These are phyloP conservation scores for Morinoia aosen DNA, from an alignment of 2,888 invertebrate species.

Conservation along the genomic window DNA sequence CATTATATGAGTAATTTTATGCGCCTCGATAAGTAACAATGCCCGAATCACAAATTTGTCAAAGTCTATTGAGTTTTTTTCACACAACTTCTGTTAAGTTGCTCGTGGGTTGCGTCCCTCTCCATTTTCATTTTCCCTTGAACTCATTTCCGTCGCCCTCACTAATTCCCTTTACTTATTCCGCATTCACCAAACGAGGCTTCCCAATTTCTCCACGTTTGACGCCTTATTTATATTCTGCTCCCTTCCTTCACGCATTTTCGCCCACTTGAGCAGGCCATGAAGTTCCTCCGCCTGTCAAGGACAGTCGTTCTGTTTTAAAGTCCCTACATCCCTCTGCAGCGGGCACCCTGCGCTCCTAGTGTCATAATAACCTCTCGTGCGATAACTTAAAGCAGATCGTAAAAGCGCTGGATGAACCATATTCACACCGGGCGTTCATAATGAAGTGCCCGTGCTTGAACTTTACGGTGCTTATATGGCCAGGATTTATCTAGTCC, in stretches of 20 bases:
- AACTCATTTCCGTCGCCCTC: not conserved
- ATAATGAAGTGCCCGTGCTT: not conserved
- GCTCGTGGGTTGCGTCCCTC: too few relatives aligned
- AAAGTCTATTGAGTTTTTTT: too few relatives aligned
- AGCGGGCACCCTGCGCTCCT: not conserved
- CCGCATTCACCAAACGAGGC: not conserved
- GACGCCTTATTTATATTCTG: not conserved
- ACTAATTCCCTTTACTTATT: not conserved
- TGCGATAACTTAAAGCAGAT: not conserved
- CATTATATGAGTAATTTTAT: too few relatives aligned
- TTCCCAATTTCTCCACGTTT: not conserved
- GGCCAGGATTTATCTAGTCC: not conserved
- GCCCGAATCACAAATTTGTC: too few relatives aligned
- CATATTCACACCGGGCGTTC: not conserved
- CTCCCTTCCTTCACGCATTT: not conserved
- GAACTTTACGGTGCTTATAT: not conserved
- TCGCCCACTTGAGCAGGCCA: not conserved
- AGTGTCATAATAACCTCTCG: not conserved
- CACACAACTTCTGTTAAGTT: too few relatives aligned
- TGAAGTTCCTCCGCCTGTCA: not conserved
- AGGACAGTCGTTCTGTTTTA: not conserved
- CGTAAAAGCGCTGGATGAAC: slow-evolving; percentile 3
- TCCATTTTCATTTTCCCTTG: too few relatives aligned
- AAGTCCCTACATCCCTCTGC: not conserved
- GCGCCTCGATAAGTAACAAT: too few relatives aligned